phyloP scores from a whole-genome alignment of 2,888 invertebrate genomes.

The Koerneria pararmatus region DNA sequence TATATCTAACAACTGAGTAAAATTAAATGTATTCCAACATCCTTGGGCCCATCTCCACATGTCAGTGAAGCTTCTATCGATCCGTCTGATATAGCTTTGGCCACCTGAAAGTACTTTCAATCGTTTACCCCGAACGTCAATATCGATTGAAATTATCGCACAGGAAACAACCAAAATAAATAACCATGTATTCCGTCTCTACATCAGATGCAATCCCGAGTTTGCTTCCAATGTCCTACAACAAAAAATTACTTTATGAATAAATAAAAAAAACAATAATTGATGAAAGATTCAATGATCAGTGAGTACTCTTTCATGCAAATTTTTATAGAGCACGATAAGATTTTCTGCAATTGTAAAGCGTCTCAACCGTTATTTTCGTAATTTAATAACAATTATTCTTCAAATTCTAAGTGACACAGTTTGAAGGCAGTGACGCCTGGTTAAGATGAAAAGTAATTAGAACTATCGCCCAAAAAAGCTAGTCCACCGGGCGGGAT shows the following conservation, averaged over 20 bases:
- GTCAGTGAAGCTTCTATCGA: constrained; percentile 96
- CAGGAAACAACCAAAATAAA: constrained; percentile 60
- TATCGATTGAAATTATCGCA: not conserved
- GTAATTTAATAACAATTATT: too few species aligned
- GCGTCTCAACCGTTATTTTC: too few species aligned
- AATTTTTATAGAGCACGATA: too few species aligned
- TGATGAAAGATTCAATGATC: too few species aligned
- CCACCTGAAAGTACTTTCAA: constrained; percentile 30
- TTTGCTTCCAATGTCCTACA: constrained; percentile 81
- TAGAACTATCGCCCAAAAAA: too few species aligned
- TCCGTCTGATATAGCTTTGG: constrained; percentile 78
- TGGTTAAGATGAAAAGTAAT: too few species aligned
- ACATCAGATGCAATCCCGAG: constrained; percentile 83
- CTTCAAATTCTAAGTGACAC: too few species aligned
- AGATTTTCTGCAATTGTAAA: too few species aligned
- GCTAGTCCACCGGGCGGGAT: too few species aligned
- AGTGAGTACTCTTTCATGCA: too few species aligned
- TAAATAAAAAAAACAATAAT: too few species aligned
- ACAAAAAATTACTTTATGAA: not conserved
- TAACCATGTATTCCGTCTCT: constrained; percentile 97
- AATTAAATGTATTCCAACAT: constrained; percentile 32
- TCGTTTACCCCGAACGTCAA: not conserved
- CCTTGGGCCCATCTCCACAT: constrained; percentile 71
- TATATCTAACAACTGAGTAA: not conserved
- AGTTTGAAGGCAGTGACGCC: too few species aligned